Evolutionary conservation across 2,888 invertebrate species (phyloP), one percentile per base, ranked within the genome.

Genomic region (Trichopria drosophilae): DNA sequence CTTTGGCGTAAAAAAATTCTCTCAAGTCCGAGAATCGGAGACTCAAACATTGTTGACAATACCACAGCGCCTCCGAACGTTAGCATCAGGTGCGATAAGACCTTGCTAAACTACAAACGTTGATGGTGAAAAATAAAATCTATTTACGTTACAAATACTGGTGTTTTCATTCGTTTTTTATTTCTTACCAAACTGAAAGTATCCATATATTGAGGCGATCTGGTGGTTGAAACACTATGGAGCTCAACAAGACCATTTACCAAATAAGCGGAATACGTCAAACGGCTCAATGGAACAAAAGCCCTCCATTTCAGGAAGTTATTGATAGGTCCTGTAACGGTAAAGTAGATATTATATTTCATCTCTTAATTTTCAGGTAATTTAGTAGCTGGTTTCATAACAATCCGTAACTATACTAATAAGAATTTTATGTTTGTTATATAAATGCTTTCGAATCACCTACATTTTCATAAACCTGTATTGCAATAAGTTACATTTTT

Each of bases 251-350:
- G 76, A 3, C 87, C 87, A 67, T 88, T 87, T 22, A 85, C 81
- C 41, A 88, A 77, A 69, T 87, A 88, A 1, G 86, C 86, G 60
- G 86, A 85, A 68, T 85, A 88, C 0, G 87, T 86, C 48, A 88
- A 72, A 60, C 86, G 79, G 55, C 86, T 84, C 13, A 87, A 75
- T 0, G 86, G 85, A 20, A 82, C 80, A 59, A 86, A 81, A 37
- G 81, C 76, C 64, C 81, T 81, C 82, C 83, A 84, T 1, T 79
- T 79, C 35, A 86, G 67, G 52, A 85, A 72, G 59, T 76, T 80
- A 20, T 78, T 79, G 1, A 85, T 62, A 5, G 81, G 66, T 37
- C 81, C 84, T 85, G 68, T 19, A 77, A 77, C n/a, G n/a, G n/a
- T n/a, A n/a, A n/a, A n/a, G n/a, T n/a, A n/a, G n/a, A n/a, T n/a